A percentile compares a stretch with the other conserved stretches of the same genome.
These are phyloP conservation scores for Tamandua tetradactyla DNA, from an alignment of 2,797 vertebrate genomes.

Conservation along the genomic window DNA sequence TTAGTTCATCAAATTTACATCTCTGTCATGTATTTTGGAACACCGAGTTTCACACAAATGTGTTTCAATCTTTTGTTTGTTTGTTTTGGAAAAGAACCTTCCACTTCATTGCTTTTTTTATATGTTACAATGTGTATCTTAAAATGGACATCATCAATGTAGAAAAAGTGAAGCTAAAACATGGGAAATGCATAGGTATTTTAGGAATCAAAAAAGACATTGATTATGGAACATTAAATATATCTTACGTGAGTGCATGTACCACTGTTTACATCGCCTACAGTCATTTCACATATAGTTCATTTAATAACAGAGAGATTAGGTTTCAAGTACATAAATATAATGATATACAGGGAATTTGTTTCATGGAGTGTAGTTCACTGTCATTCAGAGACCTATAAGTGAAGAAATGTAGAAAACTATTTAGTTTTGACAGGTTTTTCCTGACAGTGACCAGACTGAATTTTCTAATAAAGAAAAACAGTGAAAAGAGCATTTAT, in stretches of 20 bases:
- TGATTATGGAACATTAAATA: no score
- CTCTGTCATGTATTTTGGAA: background rate
- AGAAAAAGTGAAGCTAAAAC: background rate
- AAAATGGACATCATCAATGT: background rate
- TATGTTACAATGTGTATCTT: background rate
- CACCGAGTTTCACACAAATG: background rate
- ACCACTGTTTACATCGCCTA: background rate
- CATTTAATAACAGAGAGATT: background rate
- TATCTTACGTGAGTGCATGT: background rate
- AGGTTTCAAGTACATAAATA: background rate
- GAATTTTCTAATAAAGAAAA: constrained; percentile 56
- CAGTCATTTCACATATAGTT: background rate
- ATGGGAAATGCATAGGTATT: background rate
- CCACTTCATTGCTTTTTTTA: background rate
- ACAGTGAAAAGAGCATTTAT: background rate
- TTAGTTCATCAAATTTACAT: constrained; percentile 37
- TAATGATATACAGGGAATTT: background rate
- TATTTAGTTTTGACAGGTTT: constrained; percentile 2
- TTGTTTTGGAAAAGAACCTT: background rate
- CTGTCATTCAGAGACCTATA: constrained; percentile 27
- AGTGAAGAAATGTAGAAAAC: background rate
- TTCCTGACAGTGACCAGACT: constrained; percentile 37
- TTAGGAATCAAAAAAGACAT: background rate
- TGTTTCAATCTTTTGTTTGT: background rate
- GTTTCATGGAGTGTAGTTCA: background rate